Evolutionary conservation across 2,113 vertebrate genomes (phyloP), one percentile per base, ranked within the genome.

Genomic region (Psephotus haematonotus): DNA sequence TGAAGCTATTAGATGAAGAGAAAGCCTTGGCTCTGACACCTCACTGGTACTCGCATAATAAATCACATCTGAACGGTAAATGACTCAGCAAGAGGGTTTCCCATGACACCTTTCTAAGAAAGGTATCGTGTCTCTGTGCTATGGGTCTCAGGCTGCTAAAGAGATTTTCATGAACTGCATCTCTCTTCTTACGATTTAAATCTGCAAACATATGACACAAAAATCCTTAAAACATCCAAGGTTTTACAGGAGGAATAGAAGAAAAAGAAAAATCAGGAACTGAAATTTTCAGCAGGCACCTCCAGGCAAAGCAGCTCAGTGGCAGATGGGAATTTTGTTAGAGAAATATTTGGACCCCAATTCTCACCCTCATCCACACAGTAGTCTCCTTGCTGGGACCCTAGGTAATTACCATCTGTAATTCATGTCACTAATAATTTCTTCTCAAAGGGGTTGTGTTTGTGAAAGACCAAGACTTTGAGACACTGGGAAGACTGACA

Each of bases 111-210:
- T 85, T 64, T 27, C 77, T 31, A 44, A 76, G 85, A 70, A 77
- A 82, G 22, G 39, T 13, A 0, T 11, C 0, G 1, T 17, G 2
- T 22, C 63, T 67, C 72, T 5, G 10, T 16, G 19, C 12, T 43
- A 10, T 1, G 1, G 31, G 17, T 19, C 57, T 79, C 62, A 1
- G 11, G 10, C 68, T 68, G 65, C 70, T 29, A 31, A 60, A 59
- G n/a, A 68, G 67, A 59, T 50, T 31, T 27, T 15, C 18, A 13
- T 3, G 3, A 35, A 82, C 49, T 33, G 9, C 64, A 87, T 16
- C 49, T 15, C 10, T 69, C 62, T 35, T 57, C 37, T 13, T 49
- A 9, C 1, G 2, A 22, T 37, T 68, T 71, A 28, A 22, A n/a
- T 37, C 55, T 63, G 49, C 7, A n/a, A 29, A 35, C 0, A 0